Conservation (phyloP, 1,140 invertebrate genomes). For the Drosophila navojoa region DNA sequence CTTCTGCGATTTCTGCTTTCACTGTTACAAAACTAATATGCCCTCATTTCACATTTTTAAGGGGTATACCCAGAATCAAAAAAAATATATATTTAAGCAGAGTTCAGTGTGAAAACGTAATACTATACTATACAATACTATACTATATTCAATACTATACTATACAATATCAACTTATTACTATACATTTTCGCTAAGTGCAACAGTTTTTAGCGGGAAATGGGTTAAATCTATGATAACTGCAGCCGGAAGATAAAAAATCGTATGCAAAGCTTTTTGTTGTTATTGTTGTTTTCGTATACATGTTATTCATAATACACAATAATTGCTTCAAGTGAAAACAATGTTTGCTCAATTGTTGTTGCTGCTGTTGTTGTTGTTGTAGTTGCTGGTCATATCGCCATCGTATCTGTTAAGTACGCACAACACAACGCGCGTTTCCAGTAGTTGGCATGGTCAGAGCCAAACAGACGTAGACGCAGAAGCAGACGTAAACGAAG, state of each 20-base stretch:
- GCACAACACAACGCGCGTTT: constrained; percentile 43
- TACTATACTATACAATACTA: no score
- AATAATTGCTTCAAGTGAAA: constrained; percentile 71
- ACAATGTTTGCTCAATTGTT: constrained; percentile 62
- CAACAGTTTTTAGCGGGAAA: constrained; percentile 17
- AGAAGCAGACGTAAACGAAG: constrained; percentile 10
- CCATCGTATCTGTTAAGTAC: constrained; percentile 46
- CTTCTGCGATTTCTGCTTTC: no score
- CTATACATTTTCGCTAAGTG: background rate
- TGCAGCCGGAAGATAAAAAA: constrained; percentile 9
- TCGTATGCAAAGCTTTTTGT: background rate
- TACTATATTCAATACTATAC: no score
- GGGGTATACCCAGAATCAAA: no score
- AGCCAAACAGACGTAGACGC: constrained; percentile 8
- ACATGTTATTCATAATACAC: constrained; percentile 32
- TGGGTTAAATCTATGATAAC: constrained; percentile 18
- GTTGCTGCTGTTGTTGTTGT: constrained; percentile 46
- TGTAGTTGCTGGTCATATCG: constrained; percentile 48
- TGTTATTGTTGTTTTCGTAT: background rate
- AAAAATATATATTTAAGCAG: no score
- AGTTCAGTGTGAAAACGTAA: no score
- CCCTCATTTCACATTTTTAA: no score
- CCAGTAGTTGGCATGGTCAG: constrained; percentile 20
- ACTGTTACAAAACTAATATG: no score
- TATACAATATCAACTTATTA: background rate